Evolutionary conservation across 2,797 vertebrate genomes (phyloP), one percentile per base, ranked within the genome.

Genomic region (Coregonus sp.): DNA sequence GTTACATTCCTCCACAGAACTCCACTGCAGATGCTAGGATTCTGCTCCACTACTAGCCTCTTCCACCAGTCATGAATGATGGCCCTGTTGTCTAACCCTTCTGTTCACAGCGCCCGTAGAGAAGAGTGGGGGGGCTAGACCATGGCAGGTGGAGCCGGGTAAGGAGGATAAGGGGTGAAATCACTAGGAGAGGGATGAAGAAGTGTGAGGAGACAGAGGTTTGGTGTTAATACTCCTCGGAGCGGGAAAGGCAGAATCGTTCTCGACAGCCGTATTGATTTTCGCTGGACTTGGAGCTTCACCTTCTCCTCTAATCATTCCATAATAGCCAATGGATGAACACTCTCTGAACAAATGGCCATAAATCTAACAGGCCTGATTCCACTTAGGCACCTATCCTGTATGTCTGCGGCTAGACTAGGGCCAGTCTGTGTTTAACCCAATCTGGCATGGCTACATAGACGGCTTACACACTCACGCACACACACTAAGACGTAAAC

Each of bases 311-410:
- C 97, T 99, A 98, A 99, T 99, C 97, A 99, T 99, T 96, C 96
- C 95, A 95, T 99, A 99, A 99, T 99, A 97, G 97, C 97, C 97
- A 97, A 97, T 98, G 97, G 97, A 99, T 99, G 98, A 98, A 99
- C 97, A 97, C 95, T 97, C 96, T 97, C 91, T 91, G 96, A 97
- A 97, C 94, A 96, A 96, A 96, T 96, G 92, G 96, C 96, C 95
- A 98, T 99, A 98, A 99, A 99, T 99, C 98, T 97, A 93, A 93
- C 93, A 90, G 91, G 95, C 94, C 95, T 96, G 94, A 90, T 94
- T 95, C 93, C 93, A 86, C 94, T 93, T 93, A 93, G 94, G 94
- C 94, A 95, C 95, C 95, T 92, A 94, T 95, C 94, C 91, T 37
- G 87, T 91, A 91, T 89, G 84, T 95, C 94, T 93, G 92, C 88